A percentile compares a stretch with the other conserved stretches of the same genome.
Conservation (phyloP, 2,113 vertebrate genomes). For the Dicrurus megarhynchus region DNA sequence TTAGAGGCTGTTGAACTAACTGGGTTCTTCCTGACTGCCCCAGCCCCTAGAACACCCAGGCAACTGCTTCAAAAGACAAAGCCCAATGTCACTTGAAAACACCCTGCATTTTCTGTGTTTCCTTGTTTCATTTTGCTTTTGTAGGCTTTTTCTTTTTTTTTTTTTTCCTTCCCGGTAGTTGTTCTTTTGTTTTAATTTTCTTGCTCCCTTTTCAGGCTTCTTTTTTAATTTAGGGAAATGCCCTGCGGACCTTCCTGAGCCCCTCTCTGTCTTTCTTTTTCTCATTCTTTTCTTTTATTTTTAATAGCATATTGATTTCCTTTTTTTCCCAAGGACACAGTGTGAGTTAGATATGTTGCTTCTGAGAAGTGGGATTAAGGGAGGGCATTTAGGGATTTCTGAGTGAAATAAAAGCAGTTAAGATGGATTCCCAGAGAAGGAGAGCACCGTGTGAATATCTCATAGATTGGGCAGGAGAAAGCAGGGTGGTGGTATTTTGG, state of each 20-base stretch:
- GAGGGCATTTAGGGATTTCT: background rate
- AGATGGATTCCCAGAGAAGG: background rate
- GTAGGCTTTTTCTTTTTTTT: background rate
- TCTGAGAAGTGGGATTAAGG: background rate
- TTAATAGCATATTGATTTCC: slow-evolving; percentile 16
- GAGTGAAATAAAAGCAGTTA: background rate
- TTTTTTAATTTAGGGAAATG: slow-evolving; percentile 26
- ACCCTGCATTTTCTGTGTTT: background rate
- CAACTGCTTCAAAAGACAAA: background rate
- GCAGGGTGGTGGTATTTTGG: background rate
- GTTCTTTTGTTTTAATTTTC: background rate
- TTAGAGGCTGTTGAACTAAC: background rate
- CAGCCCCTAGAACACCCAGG: background rate
- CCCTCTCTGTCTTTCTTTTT: background rate
- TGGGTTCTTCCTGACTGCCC: background rate
- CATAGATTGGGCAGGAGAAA: background rate
- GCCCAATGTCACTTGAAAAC: background rate
- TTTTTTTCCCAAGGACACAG: background rate
- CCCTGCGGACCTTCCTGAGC: slow-evolving; percentile 11
- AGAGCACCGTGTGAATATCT: background rate
- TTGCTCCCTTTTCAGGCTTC: slow-evolving; percentile 35
- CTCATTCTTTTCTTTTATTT: background rate
- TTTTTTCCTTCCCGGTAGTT: too few species aligned
- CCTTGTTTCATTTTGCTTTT: background rate
- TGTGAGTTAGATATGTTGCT: background rate